Base-by-base conservation (phyloP, 2,797 vertebrate species). In the Buceros bicornis region DNA sequence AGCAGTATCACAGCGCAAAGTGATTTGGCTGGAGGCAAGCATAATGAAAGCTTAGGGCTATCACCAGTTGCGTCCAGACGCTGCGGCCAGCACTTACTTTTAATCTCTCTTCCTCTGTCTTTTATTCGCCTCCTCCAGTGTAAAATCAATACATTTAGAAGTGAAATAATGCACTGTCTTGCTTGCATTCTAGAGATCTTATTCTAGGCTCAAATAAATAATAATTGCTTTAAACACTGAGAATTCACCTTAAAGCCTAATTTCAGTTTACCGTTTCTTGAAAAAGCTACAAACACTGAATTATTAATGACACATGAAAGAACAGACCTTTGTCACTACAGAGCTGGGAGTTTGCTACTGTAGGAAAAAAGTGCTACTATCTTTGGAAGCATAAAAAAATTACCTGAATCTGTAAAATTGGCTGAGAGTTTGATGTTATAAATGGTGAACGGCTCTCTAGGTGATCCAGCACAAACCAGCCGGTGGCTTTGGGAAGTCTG, bases 1-100 rank as follows among this genome's bases (percentile, higher is more conserved):
- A 61, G 79, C 90, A 85, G 74, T 93, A 95, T 95, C 95, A 97
- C 71, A 97, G 95, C 93, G 93, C 74, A 96, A 94, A 96, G 93
- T 85, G 92, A 94, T 97, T 89, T 93, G 88, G 96, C 97, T 96
- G 93, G 83, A 97, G 94, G 96, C 95, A 86, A 96, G 89, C 91
- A 83, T 85, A 95, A 95, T 61, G 88, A 95, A 91, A 95, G 93
- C 96, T 95, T 77, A 96, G 86, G 91, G 96, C 86, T 93, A 95
- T 89, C 90, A 85, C 83, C 86, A 91, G 80, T 22, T 80, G 90
- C 2, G 11, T 51, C 89, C 93, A 93, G 91, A 95, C 90, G 89
- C 88, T 92, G 93, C 81, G 94, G 84, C 88, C 78, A 94, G 92
- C 81, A 82, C 92, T 87, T 94, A 84, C 91, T 92, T 92, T 85